Percentiles rank a stretch among this genome's conserved stretches.
These are phyloP conservation scores for Tinamus major DNA, from an alignment of 2,797 vertebrate species.

Conservation along the genomic window DNA sequence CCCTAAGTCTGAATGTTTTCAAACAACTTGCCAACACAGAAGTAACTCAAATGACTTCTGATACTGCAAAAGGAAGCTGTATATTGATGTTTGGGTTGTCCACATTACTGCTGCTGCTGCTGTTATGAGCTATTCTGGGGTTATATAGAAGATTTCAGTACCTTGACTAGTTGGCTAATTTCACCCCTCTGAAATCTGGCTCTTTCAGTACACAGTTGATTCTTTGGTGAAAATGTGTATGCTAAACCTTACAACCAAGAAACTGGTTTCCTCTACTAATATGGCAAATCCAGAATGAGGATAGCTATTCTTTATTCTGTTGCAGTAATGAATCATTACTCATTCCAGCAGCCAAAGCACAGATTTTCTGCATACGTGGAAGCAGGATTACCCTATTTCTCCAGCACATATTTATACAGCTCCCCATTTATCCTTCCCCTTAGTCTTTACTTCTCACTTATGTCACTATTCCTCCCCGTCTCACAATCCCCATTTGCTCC, in stretches of 20 bases:
- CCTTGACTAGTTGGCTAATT: not conserved
- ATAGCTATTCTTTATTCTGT: slow-evolving; percentile 35
- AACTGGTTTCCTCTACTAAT: slow-evolving; percentile 14
- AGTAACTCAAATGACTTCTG: not conserved
- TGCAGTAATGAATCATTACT: slow-evolving; percentile 50
- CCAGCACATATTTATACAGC: not conserved
- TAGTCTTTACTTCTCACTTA: not conserved
- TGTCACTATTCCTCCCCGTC: not conserved
- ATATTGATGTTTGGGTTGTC: not conserved
- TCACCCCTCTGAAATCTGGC: not conserved
- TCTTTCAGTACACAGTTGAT: not conserved
- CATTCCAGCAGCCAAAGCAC: not conserved
- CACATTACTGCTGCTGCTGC: not conserved
- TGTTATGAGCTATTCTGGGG: not conserved
- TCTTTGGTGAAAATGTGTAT: slow-evolving; percentile 29
- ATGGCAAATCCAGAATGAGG: slow-evolving; percentile 30
- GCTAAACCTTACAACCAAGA: slow-evolving; percentile 39
- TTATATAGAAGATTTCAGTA: not conserved
- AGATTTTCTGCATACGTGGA: not conserved
- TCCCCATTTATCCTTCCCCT: not conserved
- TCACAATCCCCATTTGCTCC: not conserved
- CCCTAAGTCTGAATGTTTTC: not conserved
- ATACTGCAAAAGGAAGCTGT: not conserved
- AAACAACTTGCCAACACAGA: not conserved
- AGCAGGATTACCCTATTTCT: not conserved